Evolutionary conservation across 2,888 invertebrate species (phyloP), one percentile per base, ranked within the genome.

Genomic region (Geotrupes spiniger): DNA sequence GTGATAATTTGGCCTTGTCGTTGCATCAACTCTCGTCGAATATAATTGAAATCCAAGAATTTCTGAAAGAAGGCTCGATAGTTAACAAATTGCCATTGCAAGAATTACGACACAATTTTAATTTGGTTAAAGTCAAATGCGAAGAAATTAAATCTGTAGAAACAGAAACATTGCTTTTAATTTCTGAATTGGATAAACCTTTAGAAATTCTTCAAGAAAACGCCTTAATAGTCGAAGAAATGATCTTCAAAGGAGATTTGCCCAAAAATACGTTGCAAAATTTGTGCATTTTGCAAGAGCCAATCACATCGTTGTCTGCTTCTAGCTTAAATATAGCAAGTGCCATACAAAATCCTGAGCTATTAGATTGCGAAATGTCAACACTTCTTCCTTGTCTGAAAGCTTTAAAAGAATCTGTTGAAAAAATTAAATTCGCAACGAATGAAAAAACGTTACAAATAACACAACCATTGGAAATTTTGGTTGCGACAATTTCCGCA

Each of bases 301-400:
- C 25, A n/a, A 12, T 45, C 6, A 47, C 56, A 38, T 59, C 57
- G 33, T 39, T 64, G 8, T 45, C 44, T 15, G 38, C 45, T 14
- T 39, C 58, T 2, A 26, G 61, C 9, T 46, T 57, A 16, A 38
- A 42, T 8, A 27, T 60, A 17, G 51, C 59, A 41, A 42, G 36
- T n/a, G 46, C 54, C 9, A 5, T 59, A 4, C 54, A 59, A 14
- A 60, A 56, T 27, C 58, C 64, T 17, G 33, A 54, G 8, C 40
- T 64, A 4, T 37, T 40, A 12, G 49, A 56, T 27, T 16, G 51
- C 1, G 54, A 59, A 25, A 56, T 53, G 15, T 40, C 54, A 15
- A 51, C 52, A 17, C 11, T 61, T 11, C 29, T 45, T 29, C 38
- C 54, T 49, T 60, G 59, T 3, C 42, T 52, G 5, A 10, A 37